Evolutionary conservation across 2,888 invertebrate species (phyloP).

Genomic region (Orchesellides sinensis): DNA sequence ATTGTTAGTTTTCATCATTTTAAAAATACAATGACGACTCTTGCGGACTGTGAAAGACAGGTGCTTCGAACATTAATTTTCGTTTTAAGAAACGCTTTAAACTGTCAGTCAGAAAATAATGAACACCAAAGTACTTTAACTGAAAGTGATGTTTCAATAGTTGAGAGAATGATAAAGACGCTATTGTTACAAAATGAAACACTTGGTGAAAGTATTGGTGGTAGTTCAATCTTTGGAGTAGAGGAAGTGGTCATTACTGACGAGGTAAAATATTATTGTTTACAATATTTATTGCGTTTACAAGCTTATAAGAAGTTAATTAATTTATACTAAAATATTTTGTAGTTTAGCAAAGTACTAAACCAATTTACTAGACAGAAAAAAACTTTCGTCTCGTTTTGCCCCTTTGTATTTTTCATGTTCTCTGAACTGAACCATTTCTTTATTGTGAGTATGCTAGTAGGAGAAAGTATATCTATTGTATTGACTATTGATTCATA

Average conservation of each 20-base stretch:
- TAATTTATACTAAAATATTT: no score
- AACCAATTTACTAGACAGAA: no score
- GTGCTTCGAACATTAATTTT: slow-evolving; percentile 46
- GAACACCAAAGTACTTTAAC: background rate
- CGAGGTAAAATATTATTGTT: no score
- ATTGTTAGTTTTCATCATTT: background rate
- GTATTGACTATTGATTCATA: no score
- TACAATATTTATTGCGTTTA: no score
- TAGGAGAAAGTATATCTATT: no score
- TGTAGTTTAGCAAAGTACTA: no score
- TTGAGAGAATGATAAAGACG: slow-evolving; percentile 25
- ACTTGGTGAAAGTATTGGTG: background rate
- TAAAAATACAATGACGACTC: slow-evolving; percentile 15
- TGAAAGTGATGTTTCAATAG: slow-evolving; percentile 28
- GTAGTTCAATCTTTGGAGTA: background rate
- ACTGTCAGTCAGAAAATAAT: slow-evolving; percentile 20
- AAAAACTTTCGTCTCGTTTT: no score
- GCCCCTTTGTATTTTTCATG: no score
- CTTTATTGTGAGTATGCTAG: no score
- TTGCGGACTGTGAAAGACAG: slow-evolving; percentile 31
- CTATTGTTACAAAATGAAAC: slow-evolving; percentile 35
- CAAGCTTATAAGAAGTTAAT: no score
- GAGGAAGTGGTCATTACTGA: background rate
- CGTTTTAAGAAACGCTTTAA: slow-evolving; percentile 35
- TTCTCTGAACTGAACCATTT: no score